A percentile compares a stretch with the other conserved stretches of the same genome.
phyloP scores from a whole-genome alignment of 2,888 invertebrate species.

The Ectemnius continuus region DNA sequence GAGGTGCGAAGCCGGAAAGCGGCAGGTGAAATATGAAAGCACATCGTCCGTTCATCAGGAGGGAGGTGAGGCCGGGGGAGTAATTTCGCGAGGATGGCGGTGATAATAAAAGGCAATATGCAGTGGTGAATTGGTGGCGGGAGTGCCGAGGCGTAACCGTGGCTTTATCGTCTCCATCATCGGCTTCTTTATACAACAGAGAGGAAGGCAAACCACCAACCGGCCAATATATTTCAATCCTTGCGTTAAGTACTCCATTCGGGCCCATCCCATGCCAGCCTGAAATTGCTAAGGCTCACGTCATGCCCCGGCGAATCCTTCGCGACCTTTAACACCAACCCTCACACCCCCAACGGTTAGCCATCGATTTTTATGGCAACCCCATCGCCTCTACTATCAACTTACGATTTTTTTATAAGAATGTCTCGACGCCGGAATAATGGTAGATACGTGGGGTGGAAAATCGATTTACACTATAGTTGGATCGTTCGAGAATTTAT shows the following conservation, averaged over 20 bases:
- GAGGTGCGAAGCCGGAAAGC: not conserved
- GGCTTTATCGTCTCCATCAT: constrained; percentile 39
- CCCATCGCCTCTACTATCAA: constrained; percentile 45
- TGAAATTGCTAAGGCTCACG: constrained; percentile 51
- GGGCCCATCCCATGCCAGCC: constrained; percentile 29
- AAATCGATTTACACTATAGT: not conserved
- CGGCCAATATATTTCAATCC: constrained; percentile 53
- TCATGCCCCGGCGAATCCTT: constrained; percentile 46
- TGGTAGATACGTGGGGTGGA: not conserved
- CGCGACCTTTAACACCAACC: not conserved
- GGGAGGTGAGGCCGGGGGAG: no score
- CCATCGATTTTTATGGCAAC: constrained; percentile 59
- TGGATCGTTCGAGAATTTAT: not conserved
- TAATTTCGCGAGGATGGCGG: not conserved
- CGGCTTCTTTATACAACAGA: constrained; percentile 26
- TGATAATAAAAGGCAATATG: not conserved
- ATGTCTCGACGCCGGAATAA: not conserved
- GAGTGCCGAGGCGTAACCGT: constrained; percentile 32
- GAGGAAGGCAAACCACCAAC: not conserved
- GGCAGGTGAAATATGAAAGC: not conserved
- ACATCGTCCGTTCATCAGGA: no score
- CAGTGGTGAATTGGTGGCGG: not conserved
- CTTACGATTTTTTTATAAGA: constrained; percentile 26
- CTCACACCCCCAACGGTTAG: constrained; percentile 14
- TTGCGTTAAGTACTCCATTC: constrained; percentile 58